These are phyloP conservation scores for Helobdella robusta DNA, from an alignment of 2,888 invertebrate species.

Conservation along the genomic window DNA sequence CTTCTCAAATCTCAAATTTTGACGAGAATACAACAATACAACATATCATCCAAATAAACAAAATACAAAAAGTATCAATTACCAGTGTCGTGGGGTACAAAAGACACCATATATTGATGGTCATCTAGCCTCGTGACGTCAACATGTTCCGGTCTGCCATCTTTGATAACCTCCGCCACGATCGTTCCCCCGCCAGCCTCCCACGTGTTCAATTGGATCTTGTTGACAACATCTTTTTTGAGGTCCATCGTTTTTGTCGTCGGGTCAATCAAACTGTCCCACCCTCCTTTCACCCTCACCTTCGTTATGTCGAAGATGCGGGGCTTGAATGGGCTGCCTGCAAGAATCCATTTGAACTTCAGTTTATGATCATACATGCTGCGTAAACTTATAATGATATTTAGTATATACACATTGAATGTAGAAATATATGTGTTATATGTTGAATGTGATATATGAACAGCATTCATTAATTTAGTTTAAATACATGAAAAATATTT, in stretches of 20 bases:
- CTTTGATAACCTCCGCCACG: background rate
- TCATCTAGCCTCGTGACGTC: slow-evolving; percentile 51
- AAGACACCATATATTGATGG: slow-evolving; percentile 53
- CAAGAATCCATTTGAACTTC: slow-evolving; percentile 41
- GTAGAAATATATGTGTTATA: too few relatives aligned
- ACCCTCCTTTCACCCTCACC: slow-evolving; percentile 70
- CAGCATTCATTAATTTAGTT: too few relatives aligned
- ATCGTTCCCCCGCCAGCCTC: slow-evolving; percentile 68
- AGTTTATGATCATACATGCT: too few relatives aligned
- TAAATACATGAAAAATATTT: too few relatives aligned
- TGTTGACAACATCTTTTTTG: slow-evolving; percentile 51
- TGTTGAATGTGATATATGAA: too few relatives aligned
- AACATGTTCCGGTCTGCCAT: slow-evolving; percentile 44
- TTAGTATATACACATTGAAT: too few relatives aligned
- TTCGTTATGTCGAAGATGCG: slow-evolving; percentile 65
- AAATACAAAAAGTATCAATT: slow-evolving; percentile 23
- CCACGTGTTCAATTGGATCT: slow-evolving; percentile 70
- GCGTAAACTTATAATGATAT: too few relatives aligned
- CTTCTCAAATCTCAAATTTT: background rate
- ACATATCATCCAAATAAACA: background rate
- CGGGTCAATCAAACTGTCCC: slow-evolving; percentile 67
- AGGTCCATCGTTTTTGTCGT: slow-evolving; percentile 44
- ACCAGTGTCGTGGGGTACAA: slow-evolving; percentile 55
- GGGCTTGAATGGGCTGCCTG: slow-evolving; percentile 74
- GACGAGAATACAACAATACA: background rate